Percentiles rank a stretch among this genome's conserved stretches.
These are phyloP conservation scores for Rhamphomyia laevipes DNA, from an alignment of 2,888 invertebrate genomes.

Conservation along the genomic window DNA sequence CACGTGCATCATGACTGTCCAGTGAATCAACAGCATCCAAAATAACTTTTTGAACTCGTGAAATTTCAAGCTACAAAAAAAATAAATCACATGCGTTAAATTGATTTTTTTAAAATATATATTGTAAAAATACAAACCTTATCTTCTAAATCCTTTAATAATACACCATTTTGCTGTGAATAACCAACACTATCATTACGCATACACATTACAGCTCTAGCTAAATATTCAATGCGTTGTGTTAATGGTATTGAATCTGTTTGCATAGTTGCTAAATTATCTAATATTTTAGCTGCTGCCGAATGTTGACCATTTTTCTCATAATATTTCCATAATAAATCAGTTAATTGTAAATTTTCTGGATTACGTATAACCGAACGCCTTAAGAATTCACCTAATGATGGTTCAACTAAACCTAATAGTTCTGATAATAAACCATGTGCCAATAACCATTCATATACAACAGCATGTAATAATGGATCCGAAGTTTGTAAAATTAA, in stretches of 20 bases:
- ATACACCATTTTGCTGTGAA: slow-evolving; percentile 59
- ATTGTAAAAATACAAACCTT: slow-evolving; percentile 42
- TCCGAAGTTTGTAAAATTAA: slow-evolving; percentile 61
- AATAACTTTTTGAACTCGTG: slow-evolving; percentile 65
- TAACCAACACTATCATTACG: slow-evolving; percentile 71
- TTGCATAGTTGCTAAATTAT: slow-evolving; percentile 57
- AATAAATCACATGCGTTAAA: slow-evolving; percentile 1
- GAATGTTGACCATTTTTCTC: slow-evolving; percentile 85
- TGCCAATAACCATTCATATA: slow-evolving; percentile 87
- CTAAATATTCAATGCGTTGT: slow-evolving; percentile 81
- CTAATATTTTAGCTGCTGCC: slow-evolving; percentile 82
- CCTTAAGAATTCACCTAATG: slow-evolving; percentile 35
- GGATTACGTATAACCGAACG: slow-evolving; percentile 41
- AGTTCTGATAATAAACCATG: slow-evolving; percentile 62
- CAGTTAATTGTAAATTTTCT: slow-evolving; percentile 50
- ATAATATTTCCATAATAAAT: slow-evolving; percentile 92
- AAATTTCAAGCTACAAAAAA: slow-evolving; percentile 61
- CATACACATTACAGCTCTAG: slow-evolving; percentile 90
- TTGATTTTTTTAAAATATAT: background rate
- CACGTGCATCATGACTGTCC: slow-evolving; percentile 43
- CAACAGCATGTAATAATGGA: slow-evolving; percentile 77
- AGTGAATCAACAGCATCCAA: slow-evolving; percentile 49
- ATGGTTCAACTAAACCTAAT: slow-evolving; percentile 42
- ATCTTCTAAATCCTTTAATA: slow-evolving; percentile 82
- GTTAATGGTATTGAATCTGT: slow-evolving; percentile 63